Percentiles rank a stretch among this genome's conserved stretches.
These are phyloP conservation scores for Malurus leucopterus DNA, from an alignment of 2,797 vertebrate species.

Conservation along the genomic window DNA sequence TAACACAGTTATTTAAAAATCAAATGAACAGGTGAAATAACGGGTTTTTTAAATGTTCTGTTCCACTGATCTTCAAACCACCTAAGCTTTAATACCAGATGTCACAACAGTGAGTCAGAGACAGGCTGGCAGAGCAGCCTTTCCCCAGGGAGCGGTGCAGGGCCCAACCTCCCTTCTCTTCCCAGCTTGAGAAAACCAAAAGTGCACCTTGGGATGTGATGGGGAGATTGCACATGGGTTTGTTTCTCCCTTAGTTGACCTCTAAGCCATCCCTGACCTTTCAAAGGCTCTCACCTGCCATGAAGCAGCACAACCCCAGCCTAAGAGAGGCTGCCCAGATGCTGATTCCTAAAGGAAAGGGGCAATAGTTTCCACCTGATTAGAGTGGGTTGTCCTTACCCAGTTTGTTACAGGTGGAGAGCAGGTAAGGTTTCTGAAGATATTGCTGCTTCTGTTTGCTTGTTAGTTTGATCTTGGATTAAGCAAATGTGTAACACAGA, in stretches of 20 bases:
- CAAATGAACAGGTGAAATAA: slow-evolving; percentile 24
- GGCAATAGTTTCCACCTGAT: background rate
- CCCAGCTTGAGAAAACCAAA: background rate
- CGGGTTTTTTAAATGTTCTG: background rate
- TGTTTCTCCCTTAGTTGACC: background rate
- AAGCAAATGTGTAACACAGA: background rate
- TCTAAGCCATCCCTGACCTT: background rate
- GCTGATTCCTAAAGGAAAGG: fast-evolving
- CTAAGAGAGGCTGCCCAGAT: background rate
- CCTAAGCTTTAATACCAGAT: slow-evolving; percentile 8
- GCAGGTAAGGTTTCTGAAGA: background rate
- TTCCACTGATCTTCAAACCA: slow-evolving; percentile 13
- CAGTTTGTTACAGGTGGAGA: background rate
- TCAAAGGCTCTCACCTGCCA: background rate
- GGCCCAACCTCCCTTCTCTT: background rate
- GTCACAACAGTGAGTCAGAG: slow-evolving; percentile 60
- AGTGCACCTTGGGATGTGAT: background rate
- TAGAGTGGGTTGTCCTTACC: background rate
- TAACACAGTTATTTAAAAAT: slow-evolving; percentile 38
- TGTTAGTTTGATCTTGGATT: background rate
- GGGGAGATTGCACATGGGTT: background rate
- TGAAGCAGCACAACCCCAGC: background rate
- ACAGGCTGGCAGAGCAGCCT: slow-evolving; percentile 21
- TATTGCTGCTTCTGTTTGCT: background rate
- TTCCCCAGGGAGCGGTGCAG: background rate